phyloP scores from a whole-genome alignment of 1,140 invertebrate species.

The Coptotermes formosanus region DNA sequence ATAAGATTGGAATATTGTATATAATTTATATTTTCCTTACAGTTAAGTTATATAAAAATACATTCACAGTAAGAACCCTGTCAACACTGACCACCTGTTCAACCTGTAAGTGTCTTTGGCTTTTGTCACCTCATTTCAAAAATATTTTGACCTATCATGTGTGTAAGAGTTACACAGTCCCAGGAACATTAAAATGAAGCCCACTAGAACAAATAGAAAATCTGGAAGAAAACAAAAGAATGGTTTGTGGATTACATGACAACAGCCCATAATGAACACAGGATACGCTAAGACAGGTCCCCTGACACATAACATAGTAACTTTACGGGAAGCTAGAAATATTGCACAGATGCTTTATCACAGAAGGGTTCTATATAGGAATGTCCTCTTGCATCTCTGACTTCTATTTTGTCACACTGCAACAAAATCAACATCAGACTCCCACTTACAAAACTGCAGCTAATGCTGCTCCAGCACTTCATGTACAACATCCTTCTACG shows the following conservation, averaged over 20 bases:
- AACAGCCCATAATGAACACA: neutral
- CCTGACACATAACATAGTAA: neutral
- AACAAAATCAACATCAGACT: neutral
- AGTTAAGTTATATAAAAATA: constrained; percentile 9
- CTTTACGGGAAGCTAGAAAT: neutral
- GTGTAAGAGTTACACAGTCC: neutral
- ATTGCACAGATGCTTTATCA: constrained; percentile 19
- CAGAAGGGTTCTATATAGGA: constrained; percentile 25
- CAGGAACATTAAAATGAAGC: neutral
- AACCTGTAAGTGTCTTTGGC: neutral
- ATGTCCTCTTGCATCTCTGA: neutral
- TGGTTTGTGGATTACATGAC: neutral
- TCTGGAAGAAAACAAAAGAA: neutral
- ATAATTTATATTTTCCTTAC: neutral
- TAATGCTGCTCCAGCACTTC: neutral
- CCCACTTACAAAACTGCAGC: neutral
- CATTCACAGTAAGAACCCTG: constrained; percentile 8
- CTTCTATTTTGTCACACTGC: neutral
- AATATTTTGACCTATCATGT: neutral
- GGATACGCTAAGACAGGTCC: neutral
- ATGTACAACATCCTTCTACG: neutral
- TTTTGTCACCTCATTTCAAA: neutral
- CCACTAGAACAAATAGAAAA: neutral
- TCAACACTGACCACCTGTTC: neutral
- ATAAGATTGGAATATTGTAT: neutral